A percentile compares a stretch with the other conserved stretches of the same genome.
Evolutionary conservation across 2,797 vertebrate species (phyloP).

Genomic region (Sebastes kiyomatsui): DNA sequence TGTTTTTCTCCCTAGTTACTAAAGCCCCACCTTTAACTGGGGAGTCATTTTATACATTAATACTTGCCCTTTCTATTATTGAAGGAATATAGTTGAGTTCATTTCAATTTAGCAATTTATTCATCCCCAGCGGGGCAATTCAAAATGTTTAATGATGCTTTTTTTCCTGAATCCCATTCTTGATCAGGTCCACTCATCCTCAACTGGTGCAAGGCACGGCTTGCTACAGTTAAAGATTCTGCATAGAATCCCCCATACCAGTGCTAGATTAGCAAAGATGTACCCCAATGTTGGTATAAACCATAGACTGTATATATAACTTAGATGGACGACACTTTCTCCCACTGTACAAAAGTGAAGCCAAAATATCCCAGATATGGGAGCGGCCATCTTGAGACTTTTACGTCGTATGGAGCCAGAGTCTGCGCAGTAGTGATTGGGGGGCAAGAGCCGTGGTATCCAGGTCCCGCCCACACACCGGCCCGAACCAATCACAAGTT

Average conservation of each 20-base stretch:
- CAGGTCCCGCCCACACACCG: not conserved
- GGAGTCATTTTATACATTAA: conserved; percentile 7
- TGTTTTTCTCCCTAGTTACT: not conserved
- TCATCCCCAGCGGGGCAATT: conserved; percentile 5
- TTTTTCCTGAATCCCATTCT: too few relatives aligned
- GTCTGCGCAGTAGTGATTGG: not conserved
- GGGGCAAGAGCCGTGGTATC: not conserved
- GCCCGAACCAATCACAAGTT: not conserved
- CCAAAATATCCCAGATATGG: not conserved
- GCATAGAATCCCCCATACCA: not conserved
- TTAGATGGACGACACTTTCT: not conserved
- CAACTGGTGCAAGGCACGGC: too few relatives aligned
- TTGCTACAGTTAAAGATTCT: not conserved
- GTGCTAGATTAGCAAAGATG: not conserved
- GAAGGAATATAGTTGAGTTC: not conserved
- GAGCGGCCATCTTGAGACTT: not conserved
- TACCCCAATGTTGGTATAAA: not conserved
- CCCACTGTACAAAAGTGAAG: not conserved
- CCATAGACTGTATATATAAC: too few relatives aligned
- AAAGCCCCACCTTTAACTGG: conserved; percentile 1
- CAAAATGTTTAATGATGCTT: conserved; percentile 2
- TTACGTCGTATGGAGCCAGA: not conserved
- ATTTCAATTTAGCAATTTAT: conserved; percentile 3
- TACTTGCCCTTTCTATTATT: conserved; percentile 7
- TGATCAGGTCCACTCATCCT: too few relatives aligned